Conservation (phyloP, 2,113 vertebrate genomes). For the Hyaena hyaena region DNA sequence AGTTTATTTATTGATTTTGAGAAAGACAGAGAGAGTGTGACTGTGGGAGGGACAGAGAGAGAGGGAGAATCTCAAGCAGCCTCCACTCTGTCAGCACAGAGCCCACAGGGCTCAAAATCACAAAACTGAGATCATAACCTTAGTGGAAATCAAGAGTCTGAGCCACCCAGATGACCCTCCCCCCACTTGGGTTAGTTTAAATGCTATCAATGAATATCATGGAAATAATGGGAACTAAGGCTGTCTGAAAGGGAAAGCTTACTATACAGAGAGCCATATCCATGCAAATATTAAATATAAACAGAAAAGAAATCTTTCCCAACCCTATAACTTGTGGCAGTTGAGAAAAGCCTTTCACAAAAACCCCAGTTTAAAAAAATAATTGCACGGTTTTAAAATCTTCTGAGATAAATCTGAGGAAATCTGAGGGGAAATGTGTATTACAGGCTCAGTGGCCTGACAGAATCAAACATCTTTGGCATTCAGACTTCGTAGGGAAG, state of each 20-base stretch:
- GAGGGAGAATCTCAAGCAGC: too few relatives aligned
- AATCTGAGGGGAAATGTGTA: not conserved
- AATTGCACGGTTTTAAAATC: not conserved
- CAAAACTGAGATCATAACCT: too few relatives aligned
- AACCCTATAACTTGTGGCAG: not conserved
- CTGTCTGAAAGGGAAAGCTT: not conserved
- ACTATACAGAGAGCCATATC: not conserved
- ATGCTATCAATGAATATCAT: not conserved
- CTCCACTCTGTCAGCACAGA: too few relatives aligned
- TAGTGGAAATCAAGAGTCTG: too few relatives aligned
- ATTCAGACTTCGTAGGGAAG: not conserved
- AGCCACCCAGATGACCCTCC: too few relatives aligned
- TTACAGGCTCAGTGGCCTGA: not conserved
- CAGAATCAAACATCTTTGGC: not conserved
- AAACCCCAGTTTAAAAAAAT: not conserved
- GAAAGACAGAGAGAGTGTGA: too few relatives aligned
- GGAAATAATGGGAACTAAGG: not conserved
- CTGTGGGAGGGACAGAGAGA: too few relatives aligned
- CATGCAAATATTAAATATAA: not conserved
- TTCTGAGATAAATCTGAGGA: not conserved
- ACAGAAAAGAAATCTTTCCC: not conserved
- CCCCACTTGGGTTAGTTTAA: not conserved
- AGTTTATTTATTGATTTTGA: too few relatives aligned
- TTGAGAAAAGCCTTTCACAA: constrained; percentile 16
- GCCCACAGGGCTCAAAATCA: too few relatives aligned